A percentile compares a stretch with the other conserved stretches of the same genome.
phyloP scores from a whole-genome alignment of 2,888 invertebrate genomes.

The Morinoia aosen region DNA sequence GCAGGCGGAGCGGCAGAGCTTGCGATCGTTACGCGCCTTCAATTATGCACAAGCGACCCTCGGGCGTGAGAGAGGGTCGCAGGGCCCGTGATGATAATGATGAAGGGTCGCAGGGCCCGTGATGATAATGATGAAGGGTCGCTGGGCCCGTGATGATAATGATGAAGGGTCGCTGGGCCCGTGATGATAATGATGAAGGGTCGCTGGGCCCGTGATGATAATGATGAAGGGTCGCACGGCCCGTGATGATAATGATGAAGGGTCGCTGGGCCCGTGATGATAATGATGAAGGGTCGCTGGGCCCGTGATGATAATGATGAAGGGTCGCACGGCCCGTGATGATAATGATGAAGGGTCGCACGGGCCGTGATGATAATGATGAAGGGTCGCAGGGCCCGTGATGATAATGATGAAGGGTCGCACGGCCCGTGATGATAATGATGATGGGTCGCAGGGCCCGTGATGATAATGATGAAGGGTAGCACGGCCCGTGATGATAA shows the following conservation, averaged over 20 bases:
- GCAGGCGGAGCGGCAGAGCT: not conserved
- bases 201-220: not conserved
- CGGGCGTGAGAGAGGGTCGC: not conserved
- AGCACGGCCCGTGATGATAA: too few species aligned
- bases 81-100: not conserved
- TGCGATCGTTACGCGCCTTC: slow-evolving; percentile 41
- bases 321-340: not conserved
- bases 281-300: not conserved
- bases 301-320: not conserved
- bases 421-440: too few species aligned
- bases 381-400: not conserved
- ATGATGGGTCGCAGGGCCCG: too few species aligned
- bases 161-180: not conserved
- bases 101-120: not conserved
- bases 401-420: too few species aligned
- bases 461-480: too few species aligned
- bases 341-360: not conserved
- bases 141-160: not conserved
- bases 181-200: not conserved
- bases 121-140: not conserved
- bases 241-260: slow-evolving; percentile 10
- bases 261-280: not conserved
- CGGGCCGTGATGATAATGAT: not conserved
- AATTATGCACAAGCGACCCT: slow-evolving; percentile 48
- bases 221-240: not conserved